Conservation (phyloP, 2,113 vertebrate genomes). For the Puffinus mauretanicus region DNA sequence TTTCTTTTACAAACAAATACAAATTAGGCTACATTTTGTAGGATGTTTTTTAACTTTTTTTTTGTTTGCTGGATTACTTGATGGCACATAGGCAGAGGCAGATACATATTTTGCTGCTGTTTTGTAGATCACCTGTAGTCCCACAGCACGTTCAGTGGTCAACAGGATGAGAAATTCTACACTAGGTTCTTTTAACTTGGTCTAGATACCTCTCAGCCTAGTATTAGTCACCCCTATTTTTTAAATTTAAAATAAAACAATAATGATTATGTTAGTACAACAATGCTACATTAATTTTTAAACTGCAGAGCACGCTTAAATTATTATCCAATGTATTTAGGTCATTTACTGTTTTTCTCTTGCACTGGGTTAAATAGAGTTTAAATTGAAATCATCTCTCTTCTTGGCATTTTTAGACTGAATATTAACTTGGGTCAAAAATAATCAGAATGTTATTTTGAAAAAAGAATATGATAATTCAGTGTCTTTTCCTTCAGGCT, state of each 20-base stretch:
- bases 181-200: background rate
- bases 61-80: background rate
- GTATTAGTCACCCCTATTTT: background rate
- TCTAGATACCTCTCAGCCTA: background rate
- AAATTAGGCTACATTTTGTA: background rate
- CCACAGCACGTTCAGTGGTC: background rate
- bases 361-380: background rate
- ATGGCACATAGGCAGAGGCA: background rate
- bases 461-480: background rate
- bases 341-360: background rate
- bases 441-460: constrained; percentile 1
- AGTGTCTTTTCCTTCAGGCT: constrained; percentile 6
- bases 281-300: background rate
- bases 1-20: background rate
- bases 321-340: background rate
- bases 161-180: background rate
- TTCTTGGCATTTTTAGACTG: constrained; percentile 2
- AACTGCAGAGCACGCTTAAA: background rate
- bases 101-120: background rate
- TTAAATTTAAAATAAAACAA: background rate
- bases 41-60: background rate
- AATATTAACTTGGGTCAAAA: constrained; percentile 24
- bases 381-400: background rate
- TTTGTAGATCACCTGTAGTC: background rate
- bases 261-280: background rate